A percentile compares a stretch with the other conserved stretches of the same genome.
Conservation (phyloP, 2,113 vertebrate genomes). For the Phyllopteryx taeniolatus region DNA sequence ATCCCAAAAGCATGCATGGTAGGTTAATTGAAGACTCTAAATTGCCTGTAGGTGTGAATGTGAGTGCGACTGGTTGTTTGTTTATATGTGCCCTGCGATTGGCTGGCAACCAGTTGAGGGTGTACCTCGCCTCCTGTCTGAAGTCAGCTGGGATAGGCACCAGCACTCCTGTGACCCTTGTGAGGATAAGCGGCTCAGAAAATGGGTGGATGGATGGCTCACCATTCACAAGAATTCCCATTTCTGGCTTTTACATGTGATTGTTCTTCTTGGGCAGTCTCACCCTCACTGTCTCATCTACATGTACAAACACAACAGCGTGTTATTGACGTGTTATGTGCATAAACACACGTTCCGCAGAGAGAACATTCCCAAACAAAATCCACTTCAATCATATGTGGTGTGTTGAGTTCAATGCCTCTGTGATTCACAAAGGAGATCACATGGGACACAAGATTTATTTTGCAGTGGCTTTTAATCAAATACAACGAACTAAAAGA, state of each 20-base stretch:
- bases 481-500: constrained; percentile 4
- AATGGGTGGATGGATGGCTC: no score
- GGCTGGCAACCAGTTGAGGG: no score
- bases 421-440: constrained; percentile 14
- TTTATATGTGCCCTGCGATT: no score
- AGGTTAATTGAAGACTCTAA: no score
- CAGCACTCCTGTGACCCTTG: no score
- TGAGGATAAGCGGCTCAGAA: no score
- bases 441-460: constrained; percentile 12
- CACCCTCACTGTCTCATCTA: constrained; percentile 43
- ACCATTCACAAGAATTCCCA: not conserved
- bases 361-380: constrained; percentile 52
- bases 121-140: no score
- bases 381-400: constrained; percentile 42
- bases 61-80: no score
- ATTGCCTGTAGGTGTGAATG: no score
- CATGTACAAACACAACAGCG: constrained; percentile 59
- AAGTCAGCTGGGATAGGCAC: no score
- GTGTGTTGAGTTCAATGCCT: not conserved
- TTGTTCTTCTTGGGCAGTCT: constrained; percentile 59
- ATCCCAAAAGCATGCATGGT: no score
- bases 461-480: constrained; percentile 30
- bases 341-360: constrained; percentile 51
- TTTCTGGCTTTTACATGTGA: constrained; percentile 38
- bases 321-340: constrained; percentile 50